These are phyloP conservation scores for Sebastolobus alascanus DNA, from an alignment of 2,797 vertebrate species.

Conservation along the genomic window DNA sequence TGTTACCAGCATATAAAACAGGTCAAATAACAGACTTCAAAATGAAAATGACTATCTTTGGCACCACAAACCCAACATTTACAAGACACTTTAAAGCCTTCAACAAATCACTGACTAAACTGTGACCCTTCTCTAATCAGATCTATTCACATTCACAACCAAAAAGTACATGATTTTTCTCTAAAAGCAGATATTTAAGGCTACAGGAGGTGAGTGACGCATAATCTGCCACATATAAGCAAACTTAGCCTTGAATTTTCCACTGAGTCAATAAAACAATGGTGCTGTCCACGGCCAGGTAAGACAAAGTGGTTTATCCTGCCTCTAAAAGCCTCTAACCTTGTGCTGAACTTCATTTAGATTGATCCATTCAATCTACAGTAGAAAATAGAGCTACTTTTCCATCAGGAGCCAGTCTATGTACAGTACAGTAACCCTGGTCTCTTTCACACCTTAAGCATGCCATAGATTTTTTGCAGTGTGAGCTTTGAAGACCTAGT, in stretches of 20 bases:
- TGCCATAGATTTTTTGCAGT: not conserved
- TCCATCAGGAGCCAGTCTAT: too few relatives aligned
- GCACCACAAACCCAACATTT: constrained; percentile 14
- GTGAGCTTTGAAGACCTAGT: not conserved
- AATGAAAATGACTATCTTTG: constrained; percentile 10
- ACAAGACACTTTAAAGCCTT: constrained; percentile 24
- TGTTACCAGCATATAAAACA: constrained; percentile 16
- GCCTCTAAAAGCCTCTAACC: not conserved
- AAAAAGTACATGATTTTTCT: constrained; percentile 7
- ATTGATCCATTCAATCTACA: not conserved
- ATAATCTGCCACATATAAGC: not conserved
- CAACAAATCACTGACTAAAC: constrained; percentile 22
- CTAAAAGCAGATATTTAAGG: not conserved
- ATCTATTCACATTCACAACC: constrained; percentile 11
- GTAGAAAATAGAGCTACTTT: not conserved
- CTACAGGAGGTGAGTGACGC: not conserved
- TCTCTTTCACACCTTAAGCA: not conserved
- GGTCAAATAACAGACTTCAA: constrained; percentile 21
- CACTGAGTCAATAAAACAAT: not conserved
- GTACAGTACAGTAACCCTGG: not conserved
- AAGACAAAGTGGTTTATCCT: not conserved
- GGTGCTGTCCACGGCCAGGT: not conserved
- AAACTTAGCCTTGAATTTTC: not conserved
- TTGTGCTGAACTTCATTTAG: not conserved
- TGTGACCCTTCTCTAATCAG: constrained; percentile 12